Conservation (phyloP, 2,888 invertebrate species). For the Harpagoxenus sublaevis region DNA sequence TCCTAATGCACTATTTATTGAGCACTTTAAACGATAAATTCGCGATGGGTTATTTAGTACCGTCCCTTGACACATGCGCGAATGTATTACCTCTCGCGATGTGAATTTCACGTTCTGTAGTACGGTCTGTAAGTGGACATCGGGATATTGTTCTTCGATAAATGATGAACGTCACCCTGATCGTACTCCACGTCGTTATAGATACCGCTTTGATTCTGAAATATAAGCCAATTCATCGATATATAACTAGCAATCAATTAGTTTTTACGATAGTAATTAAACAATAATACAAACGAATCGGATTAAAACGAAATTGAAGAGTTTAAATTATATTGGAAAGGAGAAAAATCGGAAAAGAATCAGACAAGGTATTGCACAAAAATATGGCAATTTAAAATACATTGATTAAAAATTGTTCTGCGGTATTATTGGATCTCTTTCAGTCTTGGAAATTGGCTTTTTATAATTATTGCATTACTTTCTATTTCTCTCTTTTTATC, state of each 20-base stretch:
- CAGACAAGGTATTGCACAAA: neutral
- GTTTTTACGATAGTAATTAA: neutral
- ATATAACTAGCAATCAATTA: neutral
- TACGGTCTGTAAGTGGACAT: slow-evolving; percentile 94
- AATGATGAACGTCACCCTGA: slow-evolving; percentile 88
- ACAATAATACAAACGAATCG: neutral
- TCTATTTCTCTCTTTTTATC: slow-evolving; percentile 18
- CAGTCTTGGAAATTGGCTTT: neutral
- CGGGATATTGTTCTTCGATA: slow-evolving; percentile 89
- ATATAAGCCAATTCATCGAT: slow-evolving; percentile 73
- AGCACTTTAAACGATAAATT: slow-evolving; percentile 46
- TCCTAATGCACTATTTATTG: slow-evolving; percentile 43
- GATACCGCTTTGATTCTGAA: slow-evolving; percentile 95
- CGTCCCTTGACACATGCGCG: neutral
- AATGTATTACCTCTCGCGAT: neutral
- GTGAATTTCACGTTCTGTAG: slow-evolving; percentile 87
- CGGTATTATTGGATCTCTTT: neutral
- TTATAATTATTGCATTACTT: slow-evolving; percentile 23
- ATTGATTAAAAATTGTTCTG: neutral
- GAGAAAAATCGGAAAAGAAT: neutral
- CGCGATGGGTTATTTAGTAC: slow-evolving; percentile 25
- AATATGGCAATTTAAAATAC: neutral
- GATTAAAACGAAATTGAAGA: neutral
- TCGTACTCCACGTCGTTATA: slow-evolving; percentile 97
- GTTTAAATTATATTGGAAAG: neutral